Conservation (phyloP, 2,113 vertebrate genomes). For the Dolichotis patagonum region DNA sequence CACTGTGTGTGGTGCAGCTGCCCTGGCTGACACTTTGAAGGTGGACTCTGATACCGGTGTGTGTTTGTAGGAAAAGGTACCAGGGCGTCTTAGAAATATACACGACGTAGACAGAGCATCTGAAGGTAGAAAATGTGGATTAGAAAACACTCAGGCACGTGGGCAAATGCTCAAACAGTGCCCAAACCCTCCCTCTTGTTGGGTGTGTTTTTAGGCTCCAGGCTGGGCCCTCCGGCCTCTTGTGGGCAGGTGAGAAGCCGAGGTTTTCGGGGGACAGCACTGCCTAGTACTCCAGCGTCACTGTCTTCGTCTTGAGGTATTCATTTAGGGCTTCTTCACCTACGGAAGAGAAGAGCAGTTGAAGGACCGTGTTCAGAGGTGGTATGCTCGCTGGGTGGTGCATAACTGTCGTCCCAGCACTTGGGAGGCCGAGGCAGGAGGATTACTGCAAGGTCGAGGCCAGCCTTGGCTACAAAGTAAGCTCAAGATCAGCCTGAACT, state of each 20-base stretch:
- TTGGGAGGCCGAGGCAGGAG: no score
- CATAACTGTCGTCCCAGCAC: no score
- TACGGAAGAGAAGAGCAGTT: conserved; percentile 77
- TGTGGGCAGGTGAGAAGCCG: accelerated
- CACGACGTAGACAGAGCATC: neutral
- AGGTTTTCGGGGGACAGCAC: neutral
- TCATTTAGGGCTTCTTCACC: conserved; percentile 97
- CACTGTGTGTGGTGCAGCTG: conserved; percentile 74
- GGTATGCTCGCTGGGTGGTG: no score
- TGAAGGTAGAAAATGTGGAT: neutral
- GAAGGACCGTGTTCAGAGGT: neutral
- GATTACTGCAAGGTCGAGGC: no score
- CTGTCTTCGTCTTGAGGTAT: conserved; percentile 97
- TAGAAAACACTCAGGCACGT: conserved; percentile 40
- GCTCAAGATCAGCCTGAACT: no score
- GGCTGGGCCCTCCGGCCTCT: neutral
- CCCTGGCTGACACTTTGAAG: conserved; percentile 72
- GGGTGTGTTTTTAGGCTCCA: neutral
- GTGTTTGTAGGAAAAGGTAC: neutral
- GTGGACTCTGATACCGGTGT: conserved; percentile 52
- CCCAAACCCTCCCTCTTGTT: neutral
- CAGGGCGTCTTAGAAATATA: conserved; percentile 28
- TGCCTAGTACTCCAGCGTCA: conserved; percentile 96
- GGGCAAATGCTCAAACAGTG: neutral
- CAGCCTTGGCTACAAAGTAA: no score